Conservation (phyloP, 92 coral and sea anemone genomes). For the Porites lobata region DNA sequence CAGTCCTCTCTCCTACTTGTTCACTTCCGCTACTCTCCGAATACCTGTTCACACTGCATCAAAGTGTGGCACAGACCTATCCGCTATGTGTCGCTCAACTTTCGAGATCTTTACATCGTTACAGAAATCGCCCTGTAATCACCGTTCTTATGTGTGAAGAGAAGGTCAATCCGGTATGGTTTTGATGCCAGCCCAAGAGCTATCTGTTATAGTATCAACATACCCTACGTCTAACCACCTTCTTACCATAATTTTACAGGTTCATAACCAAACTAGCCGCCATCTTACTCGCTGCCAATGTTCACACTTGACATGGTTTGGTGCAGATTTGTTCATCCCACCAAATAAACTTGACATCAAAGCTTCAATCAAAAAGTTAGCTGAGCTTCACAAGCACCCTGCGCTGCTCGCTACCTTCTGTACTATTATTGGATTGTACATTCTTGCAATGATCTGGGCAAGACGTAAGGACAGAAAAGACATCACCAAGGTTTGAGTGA, state of each 20-base stretch:
- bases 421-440: slow-evolving; percentile 76
- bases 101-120: too few relatives aligned
- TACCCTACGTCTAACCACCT: too few relatives aligned
- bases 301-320: slow-evolving; percentile 95
- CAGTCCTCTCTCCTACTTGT: too few relatives aligned
- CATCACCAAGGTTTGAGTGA: slow-evolving; percentile 64
- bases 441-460: slow-evolving; percentile 88
- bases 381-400: slow-evolving; percentile 71
- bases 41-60: too few relatives aligned
- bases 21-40: too few relatives aligned
- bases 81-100: too few relatives aligned
- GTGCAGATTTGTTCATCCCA: slow-evolving; percentile 91
- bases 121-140: too few relatives aligned
- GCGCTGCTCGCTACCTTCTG: slow-evolving; percentile 89
- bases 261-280: slow-evolving; percentile 75
- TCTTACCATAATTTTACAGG: slow-evolving; percentile 48
- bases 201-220: too few relatives aligned
- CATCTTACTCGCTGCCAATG: slow-evolving; percentile 83
- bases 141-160: too few relatives aligned
- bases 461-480: slow-evolving; percentile 84
- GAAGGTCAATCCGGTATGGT: too few relatives aligned
- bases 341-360: slow-evolving; percentile 84
- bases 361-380: slow-evolving; percentile 53
- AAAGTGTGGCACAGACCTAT: too few relatives aligned
- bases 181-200: too few relatives aligned